Evolutionary conservation across 1,140 invertebrate species (phyloP).

Genomic region (Hesperophylax magnus): DNA sequence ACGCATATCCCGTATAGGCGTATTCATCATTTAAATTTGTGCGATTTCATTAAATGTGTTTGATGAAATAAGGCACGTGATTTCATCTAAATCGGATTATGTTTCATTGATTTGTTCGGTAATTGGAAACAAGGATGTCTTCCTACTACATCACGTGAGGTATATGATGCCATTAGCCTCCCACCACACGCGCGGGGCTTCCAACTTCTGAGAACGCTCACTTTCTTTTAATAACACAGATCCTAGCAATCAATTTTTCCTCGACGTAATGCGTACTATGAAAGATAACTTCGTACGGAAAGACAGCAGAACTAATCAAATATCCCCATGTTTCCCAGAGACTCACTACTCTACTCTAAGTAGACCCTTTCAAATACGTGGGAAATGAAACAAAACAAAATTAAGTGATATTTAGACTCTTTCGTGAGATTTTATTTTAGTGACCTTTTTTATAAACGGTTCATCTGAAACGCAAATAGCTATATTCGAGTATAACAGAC

Average conservation of each 20-base stretch:
- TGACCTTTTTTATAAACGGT: too few species aligned
- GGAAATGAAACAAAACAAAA: too few species aligned
- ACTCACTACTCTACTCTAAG: too few species aligned
- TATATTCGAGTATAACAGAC: too few species aligned
- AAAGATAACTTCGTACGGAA: slow-evolving; percentile 32
- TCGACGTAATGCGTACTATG: slow-evolving; percentile 9
- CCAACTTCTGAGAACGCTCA: too few species aligned
- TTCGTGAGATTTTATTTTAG: too few species aligned
- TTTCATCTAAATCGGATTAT: slow-evolving; percentile 8
- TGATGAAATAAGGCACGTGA: slow-evolving; percentile 45
- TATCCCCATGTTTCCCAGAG: background rate
- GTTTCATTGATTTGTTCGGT: background rate
- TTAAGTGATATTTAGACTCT: too few species aligned
- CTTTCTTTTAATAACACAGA: slow-evolving; percentile 51
- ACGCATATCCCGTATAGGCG: too few species aligned
- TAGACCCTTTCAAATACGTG: background rate
- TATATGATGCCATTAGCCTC: background rate
- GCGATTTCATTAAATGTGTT: too few species aligned
- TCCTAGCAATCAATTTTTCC: slow-evolving; percentile 41
- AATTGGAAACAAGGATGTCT: slow-evolving; percentile 15
- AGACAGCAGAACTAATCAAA: slow-evolving; percentile 30
- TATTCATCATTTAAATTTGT: too few species aligned
- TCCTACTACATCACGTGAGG: background rate
- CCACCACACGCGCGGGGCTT: too few species aligned
- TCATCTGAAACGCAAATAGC: too few species aligned